phyloP scores from a whole-genome alignment of 2,113 vertebrate species.

The Xiphias gladius region DNA sequence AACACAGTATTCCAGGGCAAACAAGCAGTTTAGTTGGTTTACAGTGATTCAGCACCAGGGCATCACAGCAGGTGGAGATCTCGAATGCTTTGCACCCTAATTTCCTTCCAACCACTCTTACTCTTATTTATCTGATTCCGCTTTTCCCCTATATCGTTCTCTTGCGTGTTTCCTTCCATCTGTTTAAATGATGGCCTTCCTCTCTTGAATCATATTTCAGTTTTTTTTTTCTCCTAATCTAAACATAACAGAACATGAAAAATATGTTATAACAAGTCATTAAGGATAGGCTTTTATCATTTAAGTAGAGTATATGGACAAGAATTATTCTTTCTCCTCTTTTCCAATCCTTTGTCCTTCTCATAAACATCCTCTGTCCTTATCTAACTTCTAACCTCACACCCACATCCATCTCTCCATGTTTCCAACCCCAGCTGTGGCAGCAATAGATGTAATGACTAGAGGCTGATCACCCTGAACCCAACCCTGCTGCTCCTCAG shows the following conservation, averaged over 20 bases:
- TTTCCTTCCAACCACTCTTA: slow-evolving; percentile 35
- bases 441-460: slow-evolving; percentile 65
- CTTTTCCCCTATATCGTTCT: not conserved
- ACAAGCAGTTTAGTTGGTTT: not conserved
- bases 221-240: not conserved
- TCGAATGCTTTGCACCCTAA: slow-evolving; percentile 43
- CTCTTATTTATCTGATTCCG: slow-evolving; percentile 4
- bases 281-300: not conserved
- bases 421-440: slow-evolving; percentile 53
- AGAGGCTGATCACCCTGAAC: slow-evolving; percentile 65
- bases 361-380: slow-evolving; percentile 31
- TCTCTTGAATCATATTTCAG: not conserved
- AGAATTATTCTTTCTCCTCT: not conserved
- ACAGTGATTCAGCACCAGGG: slow-evolving; percentile 39
- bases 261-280: not conserved
- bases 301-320: not conserved
- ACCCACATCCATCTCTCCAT: slow-evolving; percentile 38
- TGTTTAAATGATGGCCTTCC: not conserved
- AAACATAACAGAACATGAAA: not conserved
- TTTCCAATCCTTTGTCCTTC: slow-evolving; percentile 27
- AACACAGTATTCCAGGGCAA: not conserved
- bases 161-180: slow-evolving; percentile 2
- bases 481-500: slow-evolving; percentile 73
- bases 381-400: slow-evolving; percentile 39
- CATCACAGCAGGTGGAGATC: slow-evolving; percentile 51